Base-by-base conservation (phyloP, 2,113 vertebrate species). In the Brachypodius melanocephalos region DNA sequence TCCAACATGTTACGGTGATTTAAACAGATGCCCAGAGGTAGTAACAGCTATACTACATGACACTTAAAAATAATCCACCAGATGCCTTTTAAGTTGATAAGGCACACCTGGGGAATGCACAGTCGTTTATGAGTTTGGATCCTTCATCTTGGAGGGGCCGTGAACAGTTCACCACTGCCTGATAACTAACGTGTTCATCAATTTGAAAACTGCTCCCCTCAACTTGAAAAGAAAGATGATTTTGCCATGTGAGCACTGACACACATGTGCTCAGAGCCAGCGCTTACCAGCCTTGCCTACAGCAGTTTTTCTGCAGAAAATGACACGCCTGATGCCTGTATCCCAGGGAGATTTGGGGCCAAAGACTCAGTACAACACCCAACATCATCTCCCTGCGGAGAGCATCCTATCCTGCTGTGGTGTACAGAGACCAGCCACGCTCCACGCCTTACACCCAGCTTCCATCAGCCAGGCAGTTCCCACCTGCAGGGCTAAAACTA, bases 1-100 rank as follows among this genome's bases (percentile, higher is more conserved):
- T 54, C 17, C 1, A 1, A 49, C 28, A 18, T 1, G 10, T 38
- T 68, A 72, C 0, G 0, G 45, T 6, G n/a, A 72, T 65, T 75
- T 88, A 78, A 87, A 89, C 48, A 26, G n/a, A 48, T 75, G 74
- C 72, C 34, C 49, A 87, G 17, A 24, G 17, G 40, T 38, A 92
- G 38, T 9, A 71, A 78, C 38, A 79, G 52, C 49, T 58, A 73
- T 32, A 13, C 26, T 68, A 40, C 0, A 0, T 13, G 34, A 68
- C 31, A 28, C 42, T 71, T 78, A n/a, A 59, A 77, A 74, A 58
- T 46, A 72, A 88, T 28, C 66, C 58, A 51, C 20, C 66, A 54
- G 67, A 52, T 66, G 58, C n/a, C 83, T 72, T 85, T 54, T 40
- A 55, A 46, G 49, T 34, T 75, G 77, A 34, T 46, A 76, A 88